These are phyloP conservation scores for human (Homo sapiens) DNA, from an alignment of 2,113 vertebrate genomes.

Conservation along the genomic window DNA sequence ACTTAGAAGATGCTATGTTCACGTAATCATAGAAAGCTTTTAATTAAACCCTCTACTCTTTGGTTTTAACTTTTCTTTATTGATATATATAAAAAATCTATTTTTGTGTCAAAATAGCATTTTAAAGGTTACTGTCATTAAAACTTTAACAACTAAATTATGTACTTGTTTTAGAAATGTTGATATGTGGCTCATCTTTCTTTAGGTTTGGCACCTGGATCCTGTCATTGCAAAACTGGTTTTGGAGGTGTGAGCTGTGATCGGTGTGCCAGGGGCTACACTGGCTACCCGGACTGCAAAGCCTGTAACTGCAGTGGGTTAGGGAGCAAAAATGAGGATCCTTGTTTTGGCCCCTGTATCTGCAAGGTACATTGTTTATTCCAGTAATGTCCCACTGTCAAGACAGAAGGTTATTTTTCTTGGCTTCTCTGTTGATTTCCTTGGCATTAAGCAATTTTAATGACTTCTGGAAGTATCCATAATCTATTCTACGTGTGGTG, in stretches of 20 bases:
- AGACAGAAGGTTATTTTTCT: not conserved
- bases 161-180: not conserved
- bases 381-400: not conserved
- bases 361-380: conserved; percentile 87
- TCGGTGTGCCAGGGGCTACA: conserved; percentile 89
- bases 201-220: conserved; percentile 90
- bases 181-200: not conserved
- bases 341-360: conserved; percentile 87
- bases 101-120: not conserved
- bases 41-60: not conserved
- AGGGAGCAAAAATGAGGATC: conserved; percentile 89
- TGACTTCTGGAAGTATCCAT: not conserved
- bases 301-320: conserved; percentile 87
- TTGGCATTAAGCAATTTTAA: not conserved
- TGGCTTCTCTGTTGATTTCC: not conserved
- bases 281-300: conserved; percentile 87
- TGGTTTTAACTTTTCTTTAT: not conserved
- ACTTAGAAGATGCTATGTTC: not conserved
- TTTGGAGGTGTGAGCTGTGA: conserved; percentile 91
- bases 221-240: conserved; percentile 94
- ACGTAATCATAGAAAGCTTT: not conserved
- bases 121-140: not conserved
- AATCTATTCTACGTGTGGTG: not conserved
- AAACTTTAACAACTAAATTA: not conserved
- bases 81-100: not conserved